Percentiles rank a stretch among this genome's conserved stretches.
Conservation (phyloP, 64 coral and sea anemone genomes). For the Actinia tenebrosa region DNA sequence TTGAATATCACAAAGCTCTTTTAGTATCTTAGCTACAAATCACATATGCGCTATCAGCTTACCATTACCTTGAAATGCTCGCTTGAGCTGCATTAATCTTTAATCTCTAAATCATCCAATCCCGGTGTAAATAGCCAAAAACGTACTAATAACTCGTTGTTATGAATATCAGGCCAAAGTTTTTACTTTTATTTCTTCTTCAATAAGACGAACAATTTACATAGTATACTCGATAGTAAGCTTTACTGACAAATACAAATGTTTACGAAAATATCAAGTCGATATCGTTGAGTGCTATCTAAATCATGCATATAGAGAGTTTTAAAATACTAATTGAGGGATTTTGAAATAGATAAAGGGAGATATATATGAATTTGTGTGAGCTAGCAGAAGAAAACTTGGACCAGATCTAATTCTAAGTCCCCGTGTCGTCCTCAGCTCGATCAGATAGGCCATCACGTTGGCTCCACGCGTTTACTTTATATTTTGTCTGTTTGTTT, state of each 20-base stretch:
- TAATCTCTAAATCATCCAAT: too few species aligned
- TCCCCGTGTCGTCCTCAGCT: too few species aligned
- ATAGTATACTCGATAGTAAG: not conserved
- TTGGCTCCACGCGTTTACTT: too few species aligned
- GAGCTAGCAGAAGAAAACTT: not conserved
- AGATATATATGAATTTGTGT: not conserved
- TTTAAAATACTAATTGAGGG: not conserved
- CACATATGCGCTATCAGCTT: not conserved
- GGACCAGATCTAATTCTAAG: not conserved
- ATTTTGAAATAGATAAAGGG: not conserved
- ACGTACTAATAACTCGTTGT: too few species aligned
- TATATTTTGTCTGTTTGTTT: too few species aligned
- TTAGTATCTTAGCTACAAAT: not conserved
- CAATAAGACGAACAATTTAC: not conserved
- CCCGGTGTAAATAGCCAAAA: too few species aligned
- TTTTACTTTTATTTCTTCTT: not conserved
- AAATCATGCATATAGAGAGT: not conserved
- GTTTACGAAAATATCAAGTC: not conserved
- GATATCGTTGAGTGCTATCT: not conserved
- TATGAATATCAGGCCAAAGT: not conserved
- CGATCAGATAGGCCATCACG: too few species aligned
- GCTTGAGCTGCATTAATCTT: not conserved
- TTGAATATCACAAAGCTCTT: not conserved
- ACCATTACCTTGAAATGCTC: not conserved
- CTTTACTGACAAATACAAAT: not conserved